Evolutionary conservation across 2,113 vertebrate genomes (phyloP).

Genomic region (Aptenodytes patagonicus): DNA sequence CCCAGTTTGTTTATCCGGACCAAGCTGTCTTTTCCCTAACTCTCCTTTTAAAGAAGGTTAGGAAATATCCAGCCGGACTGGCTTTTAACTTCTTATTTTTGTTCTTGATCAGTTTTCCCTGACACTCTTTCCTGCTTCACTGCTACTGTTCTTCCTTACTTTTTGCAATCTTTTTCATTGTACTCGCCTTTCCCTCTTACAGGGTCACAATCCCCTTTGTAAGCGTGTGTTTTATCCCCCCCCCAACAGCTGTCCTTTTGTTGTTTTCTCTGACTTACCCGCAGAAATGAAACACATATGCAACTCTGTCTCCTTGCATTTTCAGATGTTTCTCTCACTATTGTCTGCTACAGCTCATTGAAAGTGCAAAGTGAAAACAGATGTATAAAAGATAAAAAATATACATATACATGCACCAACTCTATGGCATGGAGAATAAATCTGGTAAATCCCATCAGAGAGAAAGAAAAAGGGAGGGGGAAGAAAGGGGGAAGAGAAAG

Average conservation of each 20-base stretch:
- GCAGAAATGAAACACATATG: conserved; percentile 79
- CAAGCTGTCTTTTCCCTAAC: neutral
- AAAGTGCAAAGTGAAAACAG: conserved; percentile 80
- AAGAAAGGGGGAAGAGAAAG: no score
- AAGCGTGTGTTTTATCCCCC: neutral
- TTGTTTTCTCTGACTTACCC: conserved; percentile 66
- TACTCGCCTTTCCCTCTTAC: conserved; percentile 24
- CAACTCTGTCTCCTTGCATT: conserved; percentile 74
- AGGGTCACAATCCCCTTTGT: conserved; percentile 60
- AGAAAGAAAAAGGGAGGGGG: neutral
- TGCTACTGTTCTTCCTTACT: neutral
- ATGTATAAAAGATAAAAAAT: conserved; percentile 61
- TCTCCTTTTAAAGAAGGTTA: neutral
- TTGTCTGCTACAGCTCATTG: conserved; percentile 69
- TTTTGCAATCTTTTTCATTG: conserved; percentile 24
- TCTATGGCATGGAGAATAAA: neutral
- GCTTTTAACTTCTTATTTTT: neutral
- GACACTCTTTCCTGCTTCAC: neutral
- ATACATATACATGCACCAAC: neutral
- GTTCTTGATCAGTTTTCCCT: neutral
- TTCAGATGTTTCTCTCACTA: conserved; percentile 78
- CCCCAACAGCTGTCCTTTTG: conserved; percentile 62
- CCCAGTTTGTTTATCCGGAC: neutral
- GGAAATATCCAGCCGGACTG: neutral
- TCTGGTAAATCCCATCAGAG: conserved; percentile 27